Percentiles rank a stretch among this genome's conserved stretches.
These are phyloP conservation scores for Drosophila jambulina DNA, from an alignment of 1,140 invertebrate genomes.

Conservation along the genomic window DNA sequence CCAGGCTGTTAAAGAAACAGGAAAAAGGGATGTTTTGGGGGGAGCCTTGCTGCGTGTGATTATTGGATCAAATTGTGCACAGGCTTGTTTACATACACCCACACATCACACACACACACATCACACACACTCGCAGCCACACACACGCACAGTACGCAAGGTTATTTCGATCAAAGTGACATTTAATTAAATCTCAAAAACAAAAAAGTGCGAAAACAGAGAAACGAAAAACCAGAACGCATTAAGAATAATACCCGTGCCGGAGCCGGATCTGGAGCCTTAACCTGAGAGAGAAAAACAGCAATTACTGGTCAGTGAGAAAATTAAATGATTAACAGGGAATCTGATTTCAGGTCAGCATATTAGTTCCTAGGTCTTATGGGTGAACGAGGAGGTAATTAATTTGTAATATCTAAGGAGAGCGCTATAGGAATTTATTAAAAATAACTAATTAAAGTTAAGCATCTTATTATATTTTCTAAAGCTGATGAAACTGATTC, in stretches of 20 bases:
- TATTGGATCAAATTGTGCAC: conserved; percentile 62
- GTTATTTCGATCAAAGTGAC: conserved; percentile 75
- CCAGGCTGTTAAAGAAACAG: conserved; percentile 3
- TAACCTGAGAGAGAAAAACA: not conserved
- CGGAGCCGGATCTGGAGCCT: not conserved
- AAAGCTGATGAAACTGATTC: too few species aligned
- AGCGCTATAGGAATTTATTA: not conserved
- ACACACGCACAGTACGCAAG: conserved; percentile 27
- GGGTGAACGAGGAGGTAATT: not conserved
- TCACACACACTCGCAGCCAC: conserved; percentile 3
- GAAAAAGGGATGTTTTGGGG: conserved; percentile 18
- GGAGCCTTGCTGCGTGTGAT: conserved; percentile 52
- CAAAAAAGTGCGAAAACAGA: conserved; percentile 14
- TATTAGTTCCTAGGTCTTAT: conserved; percentile 4
- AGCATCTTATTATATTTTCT: too few species aligned
- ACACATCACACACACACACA: conserved; percentile 11
- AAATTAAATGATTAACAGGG: conserved; percentile 6
- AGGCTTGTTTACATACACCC: conserved; percentile 26
- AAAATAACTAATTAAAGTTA: not conserved
- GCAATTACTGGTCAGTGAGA: not conserved
- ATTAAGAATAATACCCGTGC: conserved; percentile 25
- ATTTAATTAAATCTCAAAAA: conserved; percentile 74
- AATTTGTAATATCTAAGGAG: not conserved
- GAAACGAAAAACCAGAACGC: conserved; percentile 41
- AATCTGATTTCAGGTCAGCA: conserved; percentile 7